Conservation (phyloP, 2,797 vertebrate species). For the Pristis pectinata region DNA sequence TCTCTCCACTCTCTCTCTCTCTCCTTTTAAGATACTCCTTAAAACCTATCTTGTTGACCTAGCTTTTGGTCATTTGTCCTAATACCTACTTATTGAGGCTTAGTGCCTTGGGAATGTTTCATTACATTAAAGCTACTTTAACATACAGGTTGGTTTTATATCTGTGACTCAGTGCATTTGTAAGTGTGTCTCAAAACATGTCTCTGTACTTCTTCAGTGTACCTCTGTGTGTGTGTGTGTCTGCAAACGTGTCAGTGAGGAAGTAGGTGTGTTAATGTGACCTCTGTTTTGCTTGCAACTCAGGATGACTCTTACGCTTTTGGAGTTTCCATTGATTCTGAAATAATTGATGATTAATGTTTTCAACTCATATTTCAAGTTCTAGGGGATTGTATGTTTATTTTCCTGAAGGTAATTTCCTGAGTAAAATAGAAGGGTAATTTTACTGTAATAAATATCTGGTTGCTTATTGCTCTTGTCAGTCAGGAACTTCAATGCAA, state of each 20-base stretch:
- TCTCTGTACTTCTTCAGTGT: background rate
- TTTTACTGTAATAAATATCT: background rate
- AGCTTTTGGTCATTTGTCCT: too few relatives aligned
- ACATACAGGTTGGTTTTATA: too few relatives aligned
- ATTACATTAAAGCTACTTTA: too few relatives aligned
- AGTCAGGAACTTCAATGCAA: background rate
- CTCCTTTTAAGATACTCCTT: too few relatives aligned
- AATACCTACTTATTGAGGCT: too few relatives aligned
- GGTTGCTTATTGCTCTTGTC: background rate
- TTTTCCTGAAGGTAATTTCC: background rate
- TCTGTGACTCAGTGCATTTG: too few relatives aligned
- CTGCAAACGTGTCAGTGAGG: background rate
- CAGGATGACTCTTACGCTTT: background rate
- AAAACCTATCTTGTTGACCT: too few relatives aligned
- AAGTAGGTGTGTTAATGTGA: background rate
- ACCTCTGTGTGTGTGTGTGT: background rate
- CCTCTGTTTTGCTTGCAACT: background rate
- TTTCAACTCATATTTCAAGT: background rate
- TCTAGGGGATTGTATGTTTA: background rate
- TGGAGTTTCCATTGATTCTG: background rate
- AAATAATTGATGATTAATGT: background rate
- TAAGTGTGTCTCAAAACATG: too few relatives aligned
- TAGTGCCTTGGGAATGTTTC: too few relatives aligned
- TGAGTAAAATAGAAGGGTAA: background rate
- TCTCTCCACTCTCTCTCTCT: too few relatives aligned